Evolutionary conservation across 2,888 invertebrate genomes (phyloP), one percentile per base, ranked within the genome.

Genomic region (Dynastes hyllus): DNA sequence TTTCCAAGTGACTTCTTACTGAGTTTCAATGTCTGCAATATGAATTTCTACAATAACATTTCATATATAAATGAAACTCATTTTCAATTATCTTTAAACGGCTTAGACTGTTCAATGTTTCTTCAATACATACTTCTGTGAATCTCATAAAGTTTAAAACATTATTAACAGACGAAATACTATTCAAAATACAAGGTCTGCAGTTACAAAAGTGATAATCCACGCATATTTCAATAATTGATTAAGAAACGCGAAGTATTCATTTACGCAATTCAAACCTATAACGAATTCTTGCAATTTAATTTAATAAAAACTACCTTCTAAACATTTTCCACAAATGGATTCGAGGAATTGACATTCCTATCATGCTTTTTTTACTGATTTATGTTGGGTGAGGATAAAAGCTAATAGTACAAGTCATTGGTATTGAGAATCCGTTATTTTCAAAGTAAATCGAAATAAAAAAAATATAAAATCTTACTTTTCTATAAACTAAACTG

Each of bases 401-500:
- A 37, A 37, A 37, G 32, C 32, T 4, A 37, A 51, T 40, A 78
- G 13, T 16, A 37, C 11, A 22, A 22, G 22, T 22, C 22, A 22
- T 22, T 22, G 22, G 22, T 22, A 0, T 22, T 22, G 22, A 22
- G 22, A 22, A 22, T 22, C 22, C 22, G 22, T 22, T 53, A 63
- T 66, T 6, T 65, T 77, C n/a, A 5, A 32, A 65, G 3, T 65
- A n/a, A 9, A 32, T n/a, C 32, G 32, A 37, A 37, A n/a, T 16
- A 5, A 5, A 16, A 2, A 53, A 53, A 53, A 53, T 13, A 13
- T 13, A 32, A n/a, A 45, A 83, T 81, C 75, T 81, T 79, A 89
- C 95, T 96, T 92, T 97, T 90, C 95, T 92, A 86, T 95, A 96
- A 80, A 97, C 88, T 22, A 97, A 87, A 0, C 95, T 94, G 85